Percentiles rank a stretch among this genome's conserved stretches.
phyloP scores from a whole-genome alignment of 1,140 invertebrate species.

The Magallana gigas region DNA sequence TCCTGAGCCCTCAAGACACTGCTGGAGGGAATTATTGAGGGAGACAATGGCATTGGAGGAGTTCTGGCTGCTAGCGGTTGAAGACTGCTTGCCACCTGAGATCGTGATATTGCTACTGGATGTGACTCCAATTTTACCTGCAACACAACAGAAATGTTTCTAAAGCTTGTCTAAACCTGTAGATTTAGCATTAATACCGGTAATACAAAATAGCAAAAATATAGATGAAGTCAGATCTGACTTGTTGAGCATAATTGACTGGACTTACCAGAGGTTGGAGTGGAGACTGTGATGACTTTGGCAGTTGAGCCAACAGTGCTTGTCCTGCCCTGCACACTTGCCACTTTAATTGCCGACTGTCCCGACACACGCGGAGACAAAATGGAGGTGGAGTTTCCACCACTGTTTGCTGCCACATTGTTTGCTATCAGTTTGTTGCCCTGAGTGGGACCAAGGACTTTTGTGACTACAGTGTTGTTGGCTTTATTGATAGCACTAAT shows the following conservation, averaged over 20 bases:
- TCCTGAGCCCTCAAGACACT: conserved; percentile 76
- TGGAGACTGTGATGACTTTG: conserved; percentile 75
- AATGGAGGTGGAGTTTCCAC: conserved; percentile 69
- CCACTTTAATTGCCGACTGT: conserved; percentile 63
- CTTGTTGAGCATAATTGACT: background rate
- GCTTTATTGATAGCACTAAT: conserved; percentile 74
- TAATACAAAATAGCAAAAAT: background rate
- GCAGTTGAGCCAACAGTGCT: conserved; percentile 56
- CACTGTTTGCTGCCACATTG: conserved; percentile 56
- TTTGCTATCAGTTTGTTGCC: conserved; percentile 58
- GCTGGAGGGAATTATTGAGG: conserved; percentile 76
- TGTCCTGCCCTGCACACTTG: conserved; percentile 53
- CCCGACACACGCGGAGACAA: conserved; percentile 68
- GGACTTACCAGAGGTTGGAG: conserved; percentile 68
- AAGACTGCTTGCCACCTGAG: conserved; percentile 44
- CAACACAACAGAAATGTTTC: background rate
- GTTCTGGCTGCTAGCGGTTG: conserved; percentile 61
- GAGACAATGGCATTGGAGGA: conserved; percentile 73
- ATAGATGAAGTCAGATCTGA: background rate
- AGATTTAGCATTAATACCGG: too few relatives aligned
- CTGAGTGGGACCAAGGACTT: conserved; percentile 67
- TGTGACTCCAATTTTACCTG: background rate
- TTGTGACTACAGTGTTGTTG: conserved; percentile 73
- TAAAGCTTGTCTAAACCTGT: too few relatives aligned
- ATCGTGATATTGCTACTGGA: conserved; percentile 42